Evolutionary conservation across 2,888 invertebrate species (phyloP), one percentile per base, ranked within the genome.

Genomic region (Tubiluchus corallicola): DNA sequence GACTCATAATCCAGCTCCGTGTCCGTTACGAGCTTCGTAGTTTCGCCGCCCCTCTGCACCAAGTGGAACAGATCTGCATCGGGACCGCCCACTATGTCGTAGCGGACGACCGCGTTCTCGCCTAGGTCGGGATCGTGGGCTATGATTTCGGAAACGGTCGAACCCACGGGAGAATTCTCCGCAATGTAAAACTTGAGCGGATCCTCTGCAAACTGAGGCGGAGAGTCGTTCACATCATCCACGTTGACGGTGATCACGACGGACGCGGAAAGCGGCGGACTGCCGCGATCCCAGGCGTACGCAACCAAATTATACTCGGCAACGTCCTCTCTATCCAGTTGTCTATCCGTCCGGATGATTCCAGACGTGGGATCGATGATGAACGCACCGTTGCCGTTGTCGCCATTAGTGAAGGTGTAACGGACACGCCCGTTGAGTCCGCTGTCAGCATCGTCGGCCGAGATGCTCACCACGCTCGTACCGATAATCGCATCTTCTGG

Each of bases 161-260:
- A 85, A 0, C 90, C 94, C 1, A 90, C 75, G 0, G 94, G 92
- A n/a, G 87, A 87, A 61, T 98, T 96, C 67, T 98, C 96, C 0
- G 84, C 72, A 3, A 96, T 79, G 60, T 83, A 85, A 37, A 92
- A 74, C 0, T 78, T 75, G 13, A 96, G 79, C 58, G 81, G 79
- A 55, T 87, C 84, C 2, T 81, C 79, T 48, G 82, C 79, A 63
- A 88, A 90, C 0, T 80, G 79, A 0, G 87, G 87, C 0, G 87
- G 84, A 0, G 83, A 83, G 58, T 87, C 87, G 58, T 87, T 87
- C 5, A 87, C 78, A 57, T 87, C 85, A 57, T 84, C 82, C n/a
- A n/a, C n/a, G n/a, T n/a, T n/a, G n/a, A n/a, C n/a, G n/a, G n/a
- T n/a, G n/a, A n/a, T n/a, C 2, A 48, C 46, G 3, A 62, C 59